Evolutionary conservation across 2,797 vertebrate genomes (phyloP), one percentile per base, ranked within the genome.

Genomic region (Myotis findleyi): DNA sequence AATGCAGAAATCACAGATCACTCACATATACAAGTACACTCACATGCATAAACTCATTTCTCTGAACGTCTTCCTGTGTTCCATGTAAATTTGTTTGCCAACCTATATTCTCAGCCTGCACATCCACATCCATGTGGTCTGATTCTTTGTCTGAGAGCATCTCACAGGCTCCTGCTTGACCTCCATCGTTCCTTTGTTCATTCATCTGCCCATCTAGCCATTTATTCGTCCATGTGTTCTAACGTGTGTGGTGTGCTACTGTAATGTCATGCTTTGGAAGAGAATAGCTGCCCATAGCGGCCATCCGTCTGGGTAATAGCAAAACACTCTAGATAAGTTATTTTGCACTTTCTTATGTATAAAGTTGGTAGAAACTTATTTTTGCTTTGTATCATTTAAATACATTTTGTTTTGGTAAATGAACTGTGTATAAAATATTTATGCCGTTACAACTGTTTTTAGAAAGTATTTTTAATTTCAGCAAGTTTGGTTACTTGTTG

Each of bases 361-460:
- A 99, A 99, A 98, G 98, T 98, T 96, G 97, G 98, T 99, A 99
- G 98, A 98, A 98, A 98, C 98, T 98, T 98, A 97, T 98, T 98
- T 98, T 98, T 98, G 98, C 98, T 98, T 98, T 98, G 98, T 99
- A 98, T 99, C 99, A 98, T 99, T 99, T 98, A 98, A 98, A 98
- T 98, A 98, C 97, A 98, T 98, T 99, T 99, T 97, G 98, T 99
- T 99, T 98, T 98, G 93, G 98, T 98, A 99, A 99, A 99, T 98
- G 98, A 99, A 99, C 98, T 99, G 99, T 99, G 99, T 99, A 99
- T 99, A 99, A 99, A 99, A 99, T 99, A 99, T 99, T 99, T 99
- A 99, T 99, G 99, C 99, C 99, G 99, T 99, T 99, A 98, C 99
- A 99, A 99, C 98, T 99, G 98, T 99, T 99, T 99, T 99, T 99